phyloP scores from a whole-genome alignment of 37 sponge, comb jelly and placozoan genomes.

The Oscarella lobularis region DNA sequence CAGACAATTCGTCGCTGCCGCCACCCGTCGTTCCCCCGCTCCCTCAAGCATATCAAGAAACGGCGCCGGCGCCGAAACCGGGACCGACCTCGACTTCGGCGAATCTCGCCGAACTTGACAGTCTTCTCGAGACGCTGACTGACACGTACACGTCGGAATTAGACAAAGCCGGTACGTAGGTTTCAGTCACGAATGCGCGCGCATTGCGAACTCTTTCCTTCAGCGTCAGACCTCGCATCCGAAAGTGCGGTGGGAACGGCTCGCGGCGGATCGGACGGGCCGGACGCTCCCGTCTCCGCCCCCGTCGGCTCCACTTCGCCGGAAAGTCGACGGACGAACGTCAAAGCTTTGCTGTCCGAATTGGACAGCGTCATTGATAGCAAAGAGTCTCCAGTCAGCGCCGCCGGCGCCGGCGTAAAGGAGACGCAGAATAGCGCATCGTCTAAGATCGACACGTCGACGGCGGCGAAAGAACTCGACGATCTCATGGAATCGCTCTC shows the following conservation, averaged over 20 bases:
- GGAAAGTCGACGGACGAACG: neutral
- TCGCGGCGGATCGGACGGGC: neutral
- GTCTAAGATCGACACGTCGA: slow-evolving; percentile 24
- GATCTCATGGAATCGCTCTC: slow-evolving; percentile 75
- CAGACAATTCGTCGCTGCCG: neutral
- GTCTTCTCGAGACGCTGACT: slow-evolving; percentile 15
- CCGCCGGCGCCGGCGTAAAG: neutral
- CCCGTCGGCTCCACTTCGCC: too few species aligned
- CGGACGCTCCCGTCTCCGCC: neutral
- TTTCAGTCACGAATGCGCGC: too few species aligned
- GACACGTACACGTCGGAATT: neutral
- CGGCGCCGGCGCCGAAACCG: neutral
- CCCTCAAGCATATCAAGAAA: neutral
- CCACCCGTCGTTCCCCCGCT: neutral
- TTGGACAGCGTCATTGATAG: neutral
- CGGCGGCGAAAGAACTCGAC: slow-evolving; percentile 82
- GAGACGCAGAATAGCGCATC: slow-evolving; percentile 12
- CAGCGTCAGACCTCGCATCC: too few species aligned
- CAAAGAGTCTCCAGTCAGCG: neutral
- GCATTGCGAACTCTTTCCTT: too few species aligned
- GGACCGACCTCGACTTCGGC: slow-evolving; percentile 5
- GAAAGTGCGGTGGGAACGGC: too few species aligned
- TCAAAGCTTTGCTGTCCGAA: neutral
- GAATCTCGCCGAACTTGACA: slow-evolving; percentile 31
- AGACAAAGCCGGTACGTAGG: neutral